Conservation (phyloP, 2,113 vertebrate species). For the Callopanchax toddi region DNA sequence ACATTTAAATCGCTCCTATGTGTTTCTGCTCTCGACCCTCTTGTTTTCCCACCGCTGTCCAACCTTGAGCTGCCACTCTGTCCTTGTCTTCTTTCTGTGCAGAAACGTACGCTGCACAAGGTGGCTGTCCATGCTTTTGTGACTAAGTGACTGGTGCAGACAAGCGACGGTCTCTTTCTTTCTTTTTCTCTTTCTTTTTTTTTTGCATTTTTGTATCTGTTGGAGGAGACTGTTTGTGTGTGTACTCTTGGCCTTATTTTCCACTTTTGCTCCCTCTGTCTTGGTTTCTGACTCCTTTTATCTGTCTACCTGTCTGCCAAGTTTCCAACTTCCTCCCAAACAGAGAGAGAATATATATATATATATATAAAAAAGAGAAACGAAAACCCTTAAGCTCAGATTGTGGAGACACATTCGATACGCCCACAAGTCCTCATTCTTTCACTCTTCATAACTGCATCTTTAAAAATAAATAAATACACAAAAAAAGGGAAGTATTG, state of each 20-base stretch:
- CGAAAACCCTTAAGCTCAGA: conserved; percentile 26
- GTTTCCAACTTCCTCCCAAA: conserved; percentile 17
- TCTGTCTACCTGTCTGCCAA: conserved; percentile 46
- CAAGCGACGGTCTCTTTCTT: conserved; percentile 45
- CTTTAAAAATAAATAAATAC: background rate
- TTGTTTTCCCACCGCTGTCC: background rate
- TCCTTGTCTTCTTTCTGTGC: conserved; percentile 37
- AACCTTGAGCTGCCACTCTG: conserved; percentile 18
- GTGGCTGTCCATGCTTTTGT: conserved; percentile 60
- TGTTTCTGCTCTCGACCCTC: conserved; percentile 13
- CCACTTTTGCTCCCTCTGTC: conserved; percentile 50
- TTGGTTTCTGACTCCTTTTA: conserved; percentile 54
- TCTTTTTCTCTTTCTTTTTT: conserved; percentile 7
- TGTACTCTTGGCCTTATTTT: conserved; percentile 41
- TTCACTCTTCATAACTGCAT: conserved; percentile 36
- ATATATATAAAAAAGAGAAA: too few species aligned
- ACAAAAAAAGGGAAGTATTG: background rate
- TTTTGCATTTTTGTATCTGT: conserved; percentile 18
- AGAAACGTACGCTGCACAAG: conserved; percentile 36
- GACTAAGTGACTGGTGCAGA: conserved; percentile 63
- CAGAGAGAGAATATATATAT: too few species aligned
- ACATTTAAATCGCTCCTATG: conserved; percentile 4
- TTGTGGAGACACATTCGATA: conserved; percentile 22
- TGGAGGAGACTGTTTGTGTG: conserved; percentile 35
- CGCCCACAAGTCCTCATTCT: conserved; percentile 45